Evolutionary conservation across 2,113 vertebrate genomes (phyloP).

Genomic region (Xiphias gladius): DNA sequence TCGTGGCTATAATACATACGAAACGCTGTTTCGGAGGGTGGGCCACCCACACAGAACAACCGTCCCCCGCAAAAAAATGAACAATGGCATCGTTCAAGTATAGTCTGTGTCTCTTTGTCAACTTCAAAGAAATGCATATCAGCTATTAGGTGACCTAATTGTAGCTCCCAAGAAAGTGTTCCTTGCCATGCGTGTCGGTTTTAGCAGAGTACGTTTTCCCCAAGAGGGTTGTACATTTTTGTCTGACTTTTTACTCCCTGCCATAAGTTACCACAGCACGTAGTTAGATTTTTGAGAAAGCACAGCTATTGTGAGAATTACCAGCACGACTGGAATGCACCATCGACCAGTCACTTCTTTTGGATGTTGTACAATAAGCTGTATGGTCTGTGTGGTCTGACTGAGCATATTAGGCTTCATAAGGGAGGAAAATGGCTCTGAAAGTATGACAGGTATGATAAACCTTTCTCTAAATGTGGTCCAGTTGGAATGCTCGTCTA

Average conservation of each 20-base stretch:
- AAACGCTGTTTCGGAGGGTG: background rate
- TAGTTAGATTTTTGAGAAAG: constrained; percentile 24
- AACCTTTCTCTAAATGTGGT: constrained; percentile 75
- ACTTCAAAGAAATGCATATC: background rate
- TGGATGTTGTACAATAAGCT: constrained; percentile 53
- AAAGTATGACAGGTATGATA: constrained; percentile 78
- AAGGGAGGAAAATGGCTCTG: constrained; percentile 74
- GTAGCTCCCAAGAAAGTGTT: background rate
- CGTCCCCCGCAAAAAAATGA: too few species aligned
- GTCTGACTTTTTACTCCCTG: background rate
- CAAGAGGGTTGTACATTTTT: too few species aligned
- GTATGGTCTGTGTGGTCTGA: constrained; percentile 68
- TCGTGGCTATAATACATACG: background rate
- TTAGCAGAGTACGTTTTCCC: too few species aligned
- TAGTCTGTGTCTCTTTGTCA: background rate
- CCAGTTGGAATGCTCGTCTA: constrained; percentile 73
- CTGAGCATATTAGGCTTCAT: constrained; percentile 70
- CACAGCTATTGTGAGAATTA: constrained; percentile 41
- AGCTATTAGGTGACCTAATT: background rate
- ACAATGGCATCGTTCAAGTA: background rate
- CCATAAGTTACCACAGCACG: constrained; percentile 6
- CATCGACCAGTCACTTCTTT: constrained; percentile 33
- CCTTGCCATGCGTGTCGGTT: background rate
- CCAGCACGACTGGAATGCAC: constrained; percentile 42
- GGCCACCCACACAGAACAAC: background rate